Conservation (phyloP, 2,888 invertebrate species). For the Yponomeuta malinellus region DNA sequence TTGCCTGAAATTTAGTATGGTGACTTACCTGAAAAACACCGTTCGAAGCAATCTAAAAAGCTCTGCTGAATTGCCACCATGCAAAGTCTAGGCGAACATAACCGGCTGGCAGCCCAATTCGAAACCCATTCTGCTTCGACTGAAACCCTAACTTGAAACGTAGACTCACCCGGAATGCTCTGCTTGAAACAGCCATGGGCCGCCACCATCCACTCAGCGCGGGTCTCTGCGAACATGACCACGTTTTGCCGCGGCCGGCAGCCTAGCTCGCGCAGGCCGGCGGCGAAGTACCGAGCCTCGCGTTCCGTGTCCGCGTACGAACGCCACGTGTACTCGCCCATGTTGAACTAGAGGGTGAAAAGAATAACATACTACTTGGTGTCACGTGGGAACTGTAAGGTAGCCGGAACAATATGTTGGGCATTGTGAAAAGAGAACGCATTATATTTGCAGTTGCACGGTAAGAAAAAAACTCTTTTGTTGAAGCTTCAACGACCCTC, state of each 20-base stretch:
- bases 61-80: no score
- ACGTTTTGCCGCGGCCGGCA: slow-evolving; percentile 83
- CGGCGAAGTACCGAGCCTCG: slow-evolving; percentile 86
- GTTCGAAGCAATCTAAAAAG: no score
- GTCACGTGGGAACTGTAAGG: no score
- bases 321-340: slow-evolving; percentile 96
- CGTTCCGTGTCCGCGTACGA: slow-evolving; percentile 86
- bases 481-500: no score
- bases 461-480: no score
- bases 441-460: no score
- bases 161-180: slow-evolving; percentile 83
- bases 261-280: slow-evolving; percentile 88
- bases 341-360: slow-evolving; percentile 80
- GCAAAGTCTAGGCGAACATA: no score
- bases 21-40: no score
- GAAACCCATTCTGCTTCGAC: no score
- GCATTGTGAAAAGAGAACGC: no score
- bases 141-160: background rate
- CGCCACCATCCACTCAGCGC: slow-evolving; percentile 98
- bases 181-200: slow-evolving; percentile 97
- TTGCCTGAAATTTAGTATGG: background rate
- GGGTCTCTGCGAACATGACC: slow-evolving; percentile 97
- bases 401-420: no score
- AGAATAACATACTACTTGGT: background rate
- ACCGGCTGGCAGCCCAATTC: no score